A percentile compares a stretch with the other conserved stretches of the same genome.
phyloP scores from a whole-genome alignment of 1,140 invertebrate species.

The Telenomus remus region DNA sequence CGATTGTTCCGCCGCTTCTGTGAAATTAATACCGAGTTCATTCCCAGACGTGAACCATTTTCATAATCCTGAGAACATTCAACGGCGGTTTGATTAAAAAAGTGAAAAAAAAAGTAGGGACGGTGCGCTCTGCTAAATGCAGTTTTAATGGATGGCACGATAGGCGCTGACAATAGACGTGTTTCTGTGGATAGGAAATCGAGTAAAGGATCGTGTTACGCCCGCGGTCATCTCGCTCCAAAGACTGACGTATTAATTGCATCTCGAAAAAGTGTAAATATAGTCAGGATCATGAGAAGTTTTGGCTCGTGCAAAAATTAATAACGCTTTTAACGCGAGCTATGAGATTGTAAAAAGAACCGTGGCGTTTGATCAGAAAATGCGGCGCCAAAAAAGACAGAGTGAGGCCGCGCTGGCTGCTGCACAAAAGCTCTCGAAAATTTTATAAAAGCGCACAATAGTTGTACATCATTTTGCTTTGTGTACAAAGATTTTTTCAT shows the following conservation, averaged over 20 bases:
- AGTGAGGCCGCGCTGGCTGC: slow-evolving; percentile 6
- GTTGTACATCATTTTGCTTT: slow-evolving; percentile 59
- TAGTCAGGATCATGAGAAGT: slow-evolving; percentile 18
- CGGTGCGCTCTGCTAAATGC: background rate
- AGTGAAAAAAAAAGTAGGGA: background rate
- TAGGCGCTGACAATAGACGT: slow-evolving; percentile 3
- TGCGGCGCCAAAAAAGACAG: background rate
- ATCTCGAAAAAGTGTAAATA: slow-evolving; percentile 23
- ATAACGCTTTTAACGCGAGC: slow-evolving; percentile 16
- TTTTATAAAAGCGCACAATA: slow-evolving; percentile 37
- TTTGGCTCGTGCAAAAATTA: slow-evolving; percentile 11
- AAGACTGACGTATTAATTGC: slow-evolving; percentile 37
- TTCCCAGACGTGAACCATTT: background rate
- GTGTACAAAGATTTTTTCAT: slow-evolving; percentile 60
- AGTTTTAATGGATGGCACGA: slow-evolving; percentile 3
- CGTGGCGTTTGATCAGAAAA: slow-evolving; percentile 17
- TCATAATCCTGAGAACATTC: slow-evolving; percentile 1
- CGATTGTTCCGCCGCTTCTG: too few species aligned
- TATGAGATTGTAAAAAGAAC: slow-evolving; percentile 8
- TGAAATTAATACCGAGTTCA: background rate
- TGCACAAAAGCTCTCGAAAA: slow-evolving; percentile 34
- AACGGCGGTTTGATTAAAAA: slow-evolving; percentile 1
- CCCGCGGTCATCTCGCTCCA: slow-evolving; percentile 16
- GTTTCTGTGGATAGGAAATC: slow-evolving; percentile 20
- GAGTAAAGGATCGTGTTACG: slow-evolving; percentile 20